These are phyloP conservation scores for Perognathus longimembris DNA, from an alignment of 2,113 vertebrate species.

Conservation along the genomic window DNA sequence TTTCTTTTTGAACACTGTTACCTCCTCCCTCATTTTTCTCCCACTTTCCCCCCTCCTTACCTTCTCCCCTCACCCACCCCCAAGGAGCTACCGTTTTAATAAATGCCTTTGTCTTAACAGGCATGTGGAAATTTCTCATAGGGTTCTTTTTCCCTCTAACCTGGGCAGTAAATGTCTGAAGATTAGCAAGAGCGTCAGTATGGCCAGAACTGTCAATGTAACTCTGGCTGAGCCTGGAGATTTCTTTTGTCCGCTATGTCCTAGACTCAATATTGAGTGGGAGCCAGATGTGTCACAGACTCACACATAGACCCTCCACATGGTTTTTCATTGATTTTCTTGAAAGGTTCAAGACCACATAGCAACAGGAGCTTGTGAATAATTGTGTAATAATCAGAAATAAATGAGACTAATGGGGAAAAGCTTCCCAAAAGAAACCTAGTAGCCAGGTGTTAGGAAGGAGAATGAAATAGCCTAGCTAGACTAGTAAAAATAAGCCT, in stretches of 20 bases:
- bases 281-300: neutral
- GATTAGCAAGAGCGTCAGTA: neutral
- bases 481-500: conserved; percentile 38
- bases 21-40: too few species aligned
- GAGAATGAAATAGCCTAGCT: neutral
- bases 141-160: neutral
- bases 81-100: too few species aligned
- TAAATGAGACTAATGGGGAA: conserved; percentile 36
- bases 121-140: neutral
- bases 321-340: conserved; percentile 41
- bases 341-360: conserved; percentile 19
- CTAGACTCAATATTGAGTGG: neutral
- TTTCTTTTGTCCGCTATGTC: neutral
- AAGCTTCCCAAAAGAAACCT: conserved; percentile 33
- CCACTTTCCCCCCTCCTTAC: too few species aligned
- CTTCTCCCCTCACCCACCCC: too few species aligned
- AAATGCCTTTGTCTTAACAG: neutral
- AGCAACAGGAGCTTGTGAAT: conserved; percentile 42
- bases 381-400: conserved; percentile 40
- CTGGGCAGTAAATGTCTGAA: neutral
- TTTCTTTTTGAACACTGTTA: too few species aligned
- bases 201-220: neutral
- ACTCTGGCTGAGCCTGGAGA: neutral
- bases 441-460: conserved; percentile 40
- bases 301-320: neutral